Evolutionary conservation across 1,140 invertebrate species (phyloP).

Genomic region (Epicauta chinensis): DNA sequence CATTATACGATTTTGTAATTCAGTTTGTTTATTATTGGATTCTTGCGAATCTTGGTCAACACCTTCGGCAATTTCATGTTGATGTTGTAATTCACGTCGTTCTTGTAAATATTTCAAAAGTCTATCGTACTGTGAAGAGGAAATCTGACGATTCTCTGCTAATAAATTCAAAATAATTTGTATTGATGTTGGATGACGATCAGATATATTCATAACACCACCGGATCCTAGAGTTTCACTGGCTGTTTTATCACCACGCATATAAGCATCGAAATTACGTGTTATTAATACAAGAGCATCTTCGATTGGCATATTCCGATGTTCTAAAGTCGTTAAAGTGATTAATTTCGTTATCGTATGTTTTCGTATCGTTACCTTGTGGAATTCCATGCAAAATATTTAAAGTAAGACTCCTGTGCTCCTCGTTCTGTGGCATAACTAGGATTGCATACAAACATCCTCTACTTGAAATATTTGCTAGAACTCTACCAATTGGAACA

Average conservation of each 20-base stretch:
- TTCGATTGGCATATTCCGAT: constrained; percentile 91
- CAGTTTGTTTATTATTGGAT: constrained; percentile 52
- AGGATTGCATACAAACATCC: constrained; percentile 86
- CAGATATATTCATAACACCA: constrained; percentile 39
- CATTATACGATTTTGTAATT: constrained; percentile 77
- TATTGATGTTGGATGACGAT: constrained; percentile 62
- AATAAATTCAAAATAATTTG: constrained; percentile 69
- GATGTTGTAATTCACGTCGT: constrained; percentile 63
- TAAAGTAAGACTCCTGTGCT: constrained; percentile 78
- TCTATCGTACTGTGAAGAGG: constrained; percentile 72
- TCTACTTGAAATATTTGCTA: constrained; percentile 81
- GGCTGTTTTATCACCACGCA: constrained; percentile 50
- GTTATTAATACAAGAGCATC: constrained; percentile 75
- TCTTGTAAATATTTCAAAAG: constrained; percentile 75
- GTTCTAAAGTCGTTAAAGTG: constrained; percentile 53
- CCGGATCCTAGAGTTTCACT: constrained; percentile 31
- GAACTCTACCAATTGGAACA: constrained; percentile 70
- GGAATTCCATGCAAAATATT: constrained; percentile 87
- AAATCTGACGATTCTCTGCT: constrained; percentile 72
- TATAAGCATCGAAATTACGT: constrained; percentile 74
- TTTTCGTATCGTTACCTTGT: constrained; percentile 60
- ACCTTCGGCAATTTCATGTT: constrained; percentile 59
- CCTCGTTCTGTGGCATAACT: constrained; percentile 76
- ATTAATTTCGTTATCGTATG: neutral
- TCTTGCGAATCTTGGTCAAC: constrained; percentile 47